These are phyloP conservation scores for Patella caerulea DNA, from an alignment of 2,888 invertebrate species.

Conservation along the genomic window DNA sequence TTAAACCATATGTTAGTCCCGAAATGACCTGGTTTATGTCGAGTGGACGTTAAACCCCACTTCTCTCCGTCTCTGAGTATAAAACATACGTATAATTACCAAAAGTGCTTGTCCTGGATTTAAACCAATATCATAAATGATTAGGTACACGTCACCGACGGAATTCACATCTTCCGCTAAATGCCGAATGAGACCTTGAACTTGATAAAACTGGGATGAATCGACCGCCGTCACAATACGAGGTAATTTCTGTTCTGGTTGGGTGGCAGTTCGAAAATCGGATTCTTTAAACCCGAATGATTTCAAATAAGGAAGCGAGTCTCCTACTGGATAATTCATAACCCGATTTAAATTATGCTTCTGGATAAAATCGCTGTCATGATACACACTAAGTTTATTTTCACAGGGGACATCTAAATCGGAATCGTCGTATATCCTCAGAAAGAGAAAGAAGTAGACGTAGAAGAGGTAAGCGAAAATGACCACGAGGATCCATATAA, in stretches of 20 bases:
- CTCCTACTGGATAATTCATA: constrained; percentile 47
- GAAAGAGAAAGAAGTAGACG: no score
- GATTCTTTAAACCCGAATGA: constrained; percentile 47
- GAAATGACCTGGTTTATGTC: no score
- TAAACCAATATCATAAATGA: constrained; percentile 57
- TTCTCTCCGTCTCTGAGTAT: not conserved
- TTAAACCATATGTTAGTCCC: no score
- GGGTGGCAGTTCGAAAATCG: constrained; percentile 40
- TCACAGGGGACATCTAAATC: no score
- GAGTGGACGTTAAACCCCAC: not conserved
- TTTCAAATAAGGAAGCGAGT: constrained; percentile 51
- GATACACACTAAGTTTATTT: no score
- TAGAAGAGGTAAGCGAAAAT: no score
- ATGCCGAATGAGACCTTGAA: constrained; percentile 53
- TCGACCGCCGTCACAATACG: constrained; percentile 55
- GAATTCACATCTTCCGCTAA: constrained; percentile 42
- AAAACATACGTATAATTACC: constrained; percentile 39
- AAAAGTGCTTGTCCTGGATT: constrained; percentile 45
- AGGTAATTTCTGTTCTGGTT: constrained; percentile 44
- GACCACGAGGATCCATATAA: no score
- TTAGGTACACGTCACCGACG: constrained; percentile 41
- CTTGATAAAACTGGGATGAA: constrained; percentile 49
- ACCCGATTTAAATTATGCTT: constrained; percentile 41
- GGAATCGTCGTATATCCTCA: no score
- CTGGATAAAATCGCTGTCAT: no score